A percentile compares a stretch with the other conserved stretches of the same genome.
phyloP scores from a whole-genome alignment of 2,888 invertebrate species.

The Rhaphigaster nebulosa region DNA sequence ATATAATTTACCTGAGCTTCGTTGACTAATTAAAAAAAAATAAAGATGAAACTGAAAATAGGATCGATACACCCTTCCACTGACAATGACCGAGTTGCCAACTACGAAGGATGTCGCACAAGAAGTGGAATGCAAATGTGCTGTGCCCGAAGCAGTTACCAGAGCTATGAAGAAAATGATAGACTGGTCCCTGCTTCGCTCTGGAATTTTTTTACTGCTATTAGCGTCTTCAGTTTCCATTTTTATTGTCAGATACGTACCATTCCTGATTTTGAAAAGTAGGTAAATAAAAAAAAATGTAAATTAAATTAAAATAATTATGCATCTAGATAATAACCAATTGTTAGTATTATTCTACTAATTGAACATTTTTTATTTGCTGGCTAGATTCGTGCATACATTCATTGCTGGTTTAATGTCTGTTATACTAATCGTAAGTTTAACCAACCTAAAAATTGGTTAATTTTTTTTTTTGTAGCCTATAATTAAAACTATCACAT shows the following conservation, averaged over 20 bases:
- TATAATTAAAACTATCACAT: too few species aligned
- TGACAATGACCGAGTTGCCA: conserved; percentile 8
- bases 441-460: too few species aligned
- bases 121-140: conserved; percentile 39
- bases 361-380: neutral
- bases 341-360: neutral
- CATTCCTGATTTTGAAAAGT: neutral
- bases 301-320: neutral
- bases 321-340: neutral
- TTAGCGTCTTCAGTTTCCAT: neutral
- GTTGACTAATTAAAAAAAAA: neutral
- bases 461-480: too few species aligned
- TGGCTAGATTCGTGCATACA: neutral
- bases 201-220: neutral
- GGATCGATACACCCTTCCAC: neutral
- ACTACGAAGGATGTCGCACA: neutral
- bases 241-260: neutral
- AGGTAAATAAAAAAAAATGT: neutral
- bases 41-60: neutral
- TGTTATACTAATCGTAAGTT: too few species aligned
- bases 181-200: neutral
- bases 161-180: neutral
- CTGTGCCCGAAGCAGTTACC: neutral
- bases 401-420: too few species aligned
- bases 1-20: neutral